Base-by-base conservation (phyloP, 1,140 invertebrate species). In the Drosophila tani region DNA sequence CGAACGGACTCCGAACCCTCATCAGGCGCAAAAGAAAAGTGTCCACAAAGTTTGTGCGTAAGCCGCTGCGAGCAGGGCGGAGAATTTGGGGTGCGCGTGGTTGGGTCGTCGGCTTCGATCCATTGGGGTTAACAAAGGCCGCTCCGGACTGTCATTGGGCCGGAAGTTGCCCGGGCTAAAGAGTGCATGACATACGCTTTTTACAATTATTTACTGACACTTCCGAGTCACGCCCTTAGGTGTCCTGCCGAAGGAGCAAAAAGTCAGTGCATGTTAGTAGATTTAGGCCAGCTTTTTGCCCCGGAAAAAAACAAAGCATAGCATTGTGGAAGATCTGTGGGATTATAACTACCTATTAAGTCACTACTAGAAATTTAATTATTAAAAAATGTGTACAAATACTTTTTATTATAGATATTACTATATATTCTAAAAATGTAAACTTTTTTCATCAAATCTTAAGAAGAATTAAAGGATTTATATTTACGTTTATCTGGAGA, bases 41-140 rank as follows among this genome's bases (percentile, higher is more conserved):
- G 70, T 82, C 75, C 56, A 70, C 65, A 88, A 83, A 88, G 65
- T 71, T 79, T 81, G 76, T 74, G 63, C 64, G 51, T 88, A 88
- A 88, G 83, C 84, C 63, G 50, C 40, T 78, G 64, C 43, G 47
- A 64, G 49, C 41, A 43, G 46, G 53, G 29, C 7, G 53, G 14
- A 11, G 11, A 27, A 19, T 43, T 38, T n/a, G 17, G 19, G 55
- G 17, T n/a, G n/a, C 24, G 21, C 43, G 43, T 24, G 21, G 21
- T 50, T 21, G 38, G 50, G 32, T 59, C 19, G 53, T 38, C n/a
- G 32, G 35, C 45, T 74, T 74, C 70, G 68, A 74, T 76, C 67
- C 68, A 79, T 64, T 49, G 69, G 63, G 67, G 76, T 63, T 80
- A 79, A 69, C 70, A 73, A 80, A 83, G 76, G 63, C 38, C 19